Evolutionary conservation across 2,797 vertebrate species (phyloP).

Genomic region (Podarcis lilfordi): DNA sequence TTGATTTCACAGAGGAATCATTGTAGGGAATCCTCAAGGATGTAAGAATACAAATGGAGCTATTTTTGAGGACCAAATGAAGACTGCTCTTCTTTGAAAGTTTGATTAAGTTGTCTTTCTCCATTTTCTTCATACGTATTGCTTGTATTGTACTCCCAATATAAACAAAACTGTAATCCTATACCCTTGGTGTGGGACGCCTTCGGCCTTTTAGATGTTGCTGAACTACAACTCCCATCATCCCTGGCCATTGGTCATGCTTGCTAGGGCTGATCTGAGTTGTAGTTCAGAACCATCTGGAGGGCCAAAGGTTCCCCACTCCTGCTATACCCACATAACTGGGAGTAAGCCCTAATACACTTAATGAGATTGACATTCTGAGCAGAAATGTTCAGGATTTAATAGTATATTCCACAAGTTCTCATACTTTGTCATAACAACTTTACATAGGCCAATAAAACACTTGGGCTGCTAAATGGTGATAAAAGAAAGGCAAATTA

Average conservation of each 20-base stretch:
- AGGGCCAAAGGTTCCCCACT: too few relatives aligned
- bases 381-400: too few relatives aligned
- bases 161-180: too few relatives aligned
- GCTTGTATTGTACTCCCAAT: neutral
- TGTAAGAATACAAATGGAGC: neutral
- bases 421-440: neutral
- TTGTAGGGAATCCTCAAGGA: neutral
- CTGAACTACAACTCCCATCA: too few relatives aligned
- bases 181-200: too few relatives aligned
- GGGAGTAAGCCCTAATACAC: too few relatives aligned
- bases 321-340: too few relatives aligned
- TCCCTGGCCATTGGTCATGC: too few relatives aligned
- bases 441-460: neutral
- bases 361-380: too few relatives aligned
- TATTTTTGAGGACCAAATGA: neutral
- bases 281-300: too few relatives aligned
- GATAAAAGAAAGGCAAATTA: neutral
- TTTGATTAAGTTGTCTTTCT: neutral
- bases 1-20: neutral
- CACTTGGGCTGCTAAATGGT: neutral
- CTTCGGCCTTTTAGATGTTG: too few relatives aligned
- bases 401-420: neutral
- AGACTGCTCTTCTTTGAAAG: neutral
- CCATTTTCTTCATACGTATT: neutral
- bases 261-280: too few relatives aligned